These are phyloP conservation scores for Polyommatus icarus DNA, from an alignment of 2,888 invertebrate genomes.

Conservation along the genomic window DNA sequence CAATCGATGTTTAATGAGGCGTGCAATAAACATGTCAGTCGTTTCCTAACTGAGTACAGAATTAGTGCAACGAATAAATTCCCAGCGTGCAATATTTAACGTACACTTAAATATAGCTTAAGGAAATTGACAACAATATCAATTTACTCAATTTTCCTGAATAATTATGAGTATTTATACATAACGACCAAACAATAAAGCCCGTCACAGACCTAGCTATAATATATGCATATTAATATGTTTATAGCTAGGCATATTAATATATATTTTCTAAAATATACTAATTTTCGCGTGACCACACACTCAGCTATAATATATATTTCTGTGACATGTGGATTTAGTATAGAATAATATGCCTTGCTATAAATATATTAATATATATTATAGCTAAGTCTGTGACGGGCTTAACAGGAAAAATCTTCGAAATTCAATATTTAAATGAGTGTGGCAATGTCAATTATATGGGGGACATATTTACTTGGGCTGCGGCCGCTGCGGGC, in stretches of 20 bases:
- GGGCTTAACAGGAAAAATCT: not conserved
- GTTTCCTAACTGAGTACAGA: not conserved
- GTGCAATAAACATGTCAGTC: not conserved
- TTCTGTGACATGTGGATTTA: too few species aligned
- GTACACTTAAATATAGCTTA: not conserved
- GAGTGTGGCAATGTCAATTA: not conserved
- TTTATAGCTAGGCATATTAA: too few species aligned
- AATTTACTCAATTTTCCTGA: not conserved
- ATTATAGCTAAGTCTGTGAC: too few species aligned
- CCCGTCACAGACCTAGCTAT: too few species aligned
- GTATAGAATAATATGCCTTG: too few species aligned
- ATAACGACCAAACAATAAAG: not conserved
- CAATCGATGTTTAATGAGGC: not conserved
- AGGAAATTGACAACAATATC: not conserved
- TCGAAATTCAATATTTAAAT: not conserved
- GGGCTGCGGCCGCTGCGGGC: too few species aligned
- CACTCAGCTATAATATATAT: too few species aligned
- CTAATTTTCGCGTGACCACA: too few species aligned
- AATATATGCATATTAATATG: too few species aligned
- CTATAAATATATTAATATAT: too few species aligned
- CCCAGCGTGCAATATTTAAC: not conserved
- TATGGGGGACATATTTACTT: not conserved
- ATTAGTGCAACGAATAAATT: not conserved
- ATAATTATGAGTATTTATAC: not conserved
- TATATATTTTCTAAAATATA: too few species aligned